phyloP scores from a whole-genome alignment of 2,113 vertebrate genomes.

The Hepsetus odoe region DNA sequence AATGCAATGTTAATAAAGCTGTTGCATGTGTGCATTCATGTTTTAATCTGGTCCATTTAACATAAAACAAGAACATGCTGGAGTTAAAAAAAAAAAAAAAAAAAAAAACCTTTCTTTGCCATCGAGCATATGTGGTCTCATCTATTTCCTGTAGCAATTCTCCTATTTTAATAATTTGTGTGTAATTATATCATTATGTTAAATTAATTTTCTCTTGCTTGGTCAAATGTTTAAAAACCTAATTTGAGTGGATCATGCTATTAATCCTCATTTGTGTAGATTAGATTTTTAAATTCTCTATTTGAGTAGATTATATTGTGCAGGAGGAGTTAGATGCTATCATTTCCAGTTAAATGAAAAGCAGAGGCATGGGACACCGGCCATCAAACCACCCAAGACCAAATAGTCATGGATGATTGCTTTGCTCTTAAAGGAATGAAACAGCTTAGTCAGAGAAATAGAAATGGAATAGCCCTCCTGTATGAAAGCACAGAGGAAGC shows the following conservation, averaged over 20 bases:
- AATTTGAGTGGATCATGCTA: not conserved
- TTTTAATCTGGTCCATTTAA: no score
- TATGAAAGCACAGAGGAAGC: conserved; percentile 17
- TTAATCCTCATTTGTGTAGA: not conserved
- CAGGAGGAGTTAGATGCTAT: not conserved
- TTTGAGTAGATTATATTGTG: not conserved
- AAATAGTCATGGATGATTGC: conserved; percentile 15
- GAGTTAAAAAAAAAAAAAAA: not conserved
- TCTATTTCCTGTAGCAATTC: no score
- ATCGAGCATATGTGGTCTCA: no score
- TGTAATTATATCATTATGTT: not conserved
- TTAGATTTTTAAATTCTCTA: not conserved
- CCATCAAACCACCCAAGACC: not conserved
- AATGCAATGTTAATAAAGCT: not conserved
- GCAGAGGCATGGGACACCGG: not conserved
- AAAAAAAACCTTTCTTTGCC: not conserved
- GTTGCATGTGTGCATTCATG: not conserved
- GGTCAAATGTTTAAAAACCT: not conserved
- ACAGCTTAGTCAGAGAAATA: conserved; percentile 28
- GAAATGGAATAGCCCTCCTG: not conserved
- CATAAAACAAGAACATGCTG: not conserved
- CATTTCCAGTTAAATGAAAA: conserved; percentile 13
- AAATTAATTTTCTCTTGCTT: not conserved
- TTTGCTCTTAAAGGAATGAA: conserved; percentile 17
- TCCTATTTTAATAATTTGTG: no score